Conservation (phyloP, 2,113 vertebrate genomes). For the Leiothrix lutea region DNA sequence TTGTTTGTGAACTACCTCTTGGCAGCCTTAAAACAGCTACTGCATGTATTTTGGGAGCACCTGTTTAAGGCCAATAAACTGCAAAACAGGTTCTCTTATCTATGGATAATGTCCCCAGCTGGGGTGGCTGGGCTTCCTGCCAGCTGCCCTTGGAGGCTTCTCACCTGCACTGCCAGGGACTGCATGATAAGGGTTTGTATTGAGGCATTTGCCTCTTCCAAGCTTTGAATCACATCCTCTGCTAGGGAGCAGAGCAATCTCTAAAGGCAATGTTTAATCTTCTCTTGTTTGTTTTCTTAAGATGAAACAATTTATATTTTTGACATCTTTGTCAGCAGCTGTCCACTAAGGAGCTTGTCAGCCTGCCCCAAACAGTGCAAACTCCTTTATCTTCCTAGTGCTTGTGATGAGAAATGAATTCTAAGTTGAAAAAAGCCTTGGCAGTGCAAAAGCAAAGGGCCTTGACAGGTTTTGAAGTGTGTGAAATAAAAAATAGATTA, state of each 20-base stretch:
- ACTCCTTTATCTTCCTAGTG: not conserved
- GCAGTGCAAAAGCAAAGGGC: not conserved
- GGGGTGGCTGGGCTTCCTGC: not conserved
- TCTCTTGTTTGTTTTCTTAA: not conserved
- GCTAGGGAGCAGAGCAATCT: not conserved
- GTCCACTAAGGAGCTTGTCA: not conserved
- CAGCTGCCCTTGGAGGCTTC: not conserved
- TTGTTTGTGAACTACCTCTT: not conserved
- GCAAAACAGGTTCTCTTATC: not conserved
- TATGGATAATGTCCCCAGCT: not conserved
- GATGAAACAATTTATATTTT: conserved; percentile 14
- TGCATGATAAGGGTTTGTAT: not conserved
- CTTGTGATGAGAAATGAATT: not conserved
- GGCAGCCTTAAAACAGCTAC: not conserved
- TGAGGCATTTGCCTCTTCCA: not conserved
- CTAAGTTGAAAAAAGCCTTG: not conserved
- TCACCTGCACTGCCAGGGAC: not conserved
- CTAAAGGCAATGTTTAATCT: not conserved
- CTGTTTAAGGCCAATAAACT: not conserved
- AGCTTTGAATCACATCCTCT: not conserved
- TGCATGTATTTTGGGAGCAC: not conserved
- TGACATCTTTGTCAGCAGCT: not conserved
- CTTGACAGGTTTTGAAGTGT: conserved; percentile 13
- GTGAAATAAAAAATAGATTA: conserved; percentile 25
- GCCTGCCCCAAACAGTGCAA: not conserved